phyloP scores from a whole-genome alignment of 2,888 invertebrate species.

The Syrphus vitripennis region DNA sequence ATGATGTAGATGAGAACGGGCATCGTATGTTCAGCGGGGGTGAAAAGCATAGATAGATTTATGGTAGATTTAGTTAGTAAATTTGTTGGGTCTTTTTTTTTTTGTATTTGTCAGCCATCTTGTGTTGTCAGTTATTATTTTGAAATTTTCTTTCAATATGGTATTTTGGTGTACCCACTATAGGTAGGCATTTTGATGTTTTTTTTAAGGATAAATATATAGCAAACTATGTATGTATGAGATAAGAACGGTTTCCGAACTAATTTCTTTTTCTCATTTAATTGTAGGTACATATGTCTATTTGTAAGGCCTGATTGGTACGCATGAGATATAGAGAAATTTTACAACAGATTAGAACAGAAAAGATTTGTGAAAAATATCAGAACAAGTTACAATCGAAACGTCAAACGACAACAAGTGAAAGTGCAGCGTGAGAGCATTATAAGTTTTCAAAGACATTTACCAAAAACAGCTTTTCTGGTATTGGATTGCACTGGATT shows the following conservation, averaged over 20 bases:
- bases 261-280: neutral
- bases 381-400: no score
- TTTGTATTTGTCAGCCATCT: neutral
- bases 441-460: no score
- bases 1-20: neutral
- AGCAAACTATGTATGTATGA: neutral
- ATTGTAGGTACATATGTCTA: neutral
- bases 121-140: constrained; percentile 23
- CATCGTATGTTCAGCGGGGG: neutral
- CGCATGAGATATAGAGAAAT: constrained; percentile 10
- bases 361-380: no score
- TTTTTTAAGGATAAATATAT: neutral
- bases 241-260: neutral
- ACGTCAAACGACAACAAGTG: no score
- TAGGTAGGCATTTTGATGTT: no score
- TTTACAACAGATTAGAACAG: no score
- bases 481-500: no score
- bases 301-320: constrained; percentile 1
- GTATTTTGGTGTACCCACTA: neutral
- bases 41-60: neutral
- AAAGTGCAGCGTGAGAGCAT: no score
- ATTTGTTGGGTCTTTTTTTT: neutral
- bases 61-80: constrained; percentile 27
- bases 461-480: no score
- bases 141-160: constrained; percentile 29